Percentiles rank a stretch among this genome's conserved stretches.
Evolutionary conservation across 2,797 vertebrate species (phyloP).

Genomic region (Dromococcyx pavoninus): DNA sequence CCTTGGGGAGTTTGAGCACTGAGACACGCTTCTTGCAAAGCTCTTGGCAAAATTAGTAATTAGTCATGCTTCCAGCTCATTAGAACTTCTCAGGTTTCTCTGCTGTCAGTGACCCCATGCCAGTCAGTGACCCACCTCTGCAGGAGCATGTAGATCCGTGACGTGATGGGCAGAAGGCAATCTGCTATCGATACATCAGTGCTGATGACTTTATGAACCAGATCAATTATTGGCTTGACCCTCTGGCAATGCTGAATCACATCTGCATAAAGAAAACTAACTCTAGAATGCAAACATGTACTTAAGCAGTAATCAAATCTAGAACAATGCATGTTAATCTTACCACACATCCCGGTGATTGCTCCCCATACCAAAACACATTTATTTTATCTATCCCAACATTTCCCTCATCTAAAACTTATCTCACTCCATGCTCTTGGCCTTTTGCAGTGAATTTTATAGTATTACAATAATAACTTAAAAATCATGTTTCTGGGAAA

Average conservation of each 20-base stretch:
- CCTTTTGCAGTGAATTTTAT: not conserved
- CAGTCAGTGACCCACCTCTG: slow-evolving; percentile 82
- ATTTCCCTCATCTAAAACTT: not conserved
- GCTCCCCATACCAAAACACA: not conserved
- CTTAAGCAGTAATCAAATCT: not conserved
- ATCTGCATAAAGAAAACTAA: slow-evolving; percentile 73
- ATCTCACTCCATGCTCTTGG: not conserved
- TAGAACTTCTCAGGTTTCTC: not conserved
- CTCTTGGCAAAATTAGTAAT: not conserved
- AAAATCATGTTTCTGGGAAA: not conserved
- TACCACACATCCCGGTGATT: not conserved
- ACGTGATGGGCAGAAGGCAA: slow-evolving; percentile 93
- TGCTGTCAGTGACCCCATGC: not conserved
- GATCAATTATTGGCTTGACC: slow-evolving; percentile 94
- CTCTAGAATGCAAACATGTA: not conserved
- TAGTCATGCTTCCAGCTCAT: not conserved
- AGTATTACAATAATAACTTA: not conserved
- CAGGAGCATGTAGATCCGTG: slow-evolving; percentile 96
- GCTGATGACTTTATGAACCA: slow-evolving; percentile 95
- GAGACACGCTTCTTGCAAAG: not conserved
- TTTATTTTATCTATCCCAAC: not conserved
- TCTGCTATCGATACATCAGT: slow-evolving; percentile 94
- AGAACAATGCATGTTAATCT: not conserved
- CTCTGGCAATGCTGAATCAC: slow-evolving; percentile 92
- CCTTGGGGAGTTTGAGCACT: not conserved